phyloP scores from a whole-genome alignment of 2,888 invertebrate genomes.

The Stenolophus ochropezus region DNA sequence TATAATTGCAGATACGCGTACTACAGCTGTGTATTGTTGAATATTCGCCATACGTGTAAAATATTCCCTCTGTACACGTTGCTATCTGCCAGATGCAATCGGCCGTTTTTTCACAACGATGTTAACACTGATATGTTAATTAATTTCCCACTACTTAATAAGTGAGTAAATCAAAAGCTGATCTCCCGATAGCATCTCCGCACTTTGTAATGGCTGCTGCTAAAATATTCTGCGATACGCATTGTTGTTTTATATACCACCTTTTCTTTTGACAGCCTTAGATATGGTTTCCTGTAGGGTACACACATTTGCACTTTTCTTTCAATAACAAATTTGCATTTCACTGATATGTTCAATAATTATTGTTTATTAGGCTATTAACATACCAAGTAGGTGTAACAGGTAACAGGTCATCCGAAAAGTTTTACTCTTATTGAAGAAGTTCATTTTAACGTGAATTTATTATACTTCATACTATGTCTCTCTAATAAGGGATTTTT shows the following conservation, averaged over 20 bases:
- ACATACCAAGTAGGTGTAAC: too few relatives aligned
- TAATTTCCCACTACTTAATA: slow-evolving; percentile 43
- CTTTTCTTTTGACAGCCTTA: neutral
- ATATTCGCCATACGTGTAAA: slow-evolving; percentile 32
- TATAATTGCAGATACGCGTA: slow-evolving; percentile 34
- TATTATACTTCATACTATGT: too few relatives aligned
- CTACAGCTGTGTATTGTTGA: slow-evolving; percentile 8
- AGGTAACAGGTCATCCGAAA: too few relatives aligned
- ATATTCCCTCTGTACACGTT: slow-evolving; percentile 18
- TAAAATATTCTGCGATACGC: slow-evolving; percentile 17
- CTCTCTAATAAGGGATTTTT: too few relatives aligned
- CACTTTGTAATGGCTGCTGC: slow-evolving; percentile 10
- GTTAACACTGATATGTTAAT: slow-evolving; percentile 50
- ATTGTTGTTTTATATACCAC: slow-evolving; percentile 24
- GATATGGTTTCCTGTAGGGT: neutral
- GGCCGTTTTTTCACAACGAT: slow-evolving; percentile 31
- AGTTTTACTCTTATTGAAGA: too few relatives aligned
- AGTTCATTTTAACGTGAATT: too few relatives aligned
- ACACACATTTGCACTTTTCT: neutral
- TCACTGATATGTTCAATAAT: neutral
- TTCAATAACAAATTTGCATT: neutral
- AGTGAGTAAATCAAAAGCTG: slow-evolving; percentile 39
- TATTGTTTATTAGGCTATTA: too few relatives aligned
- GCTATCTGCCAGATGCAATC: slow-evolving; percentile 32
- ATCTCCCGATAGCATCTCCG: slow-evolving; percentile 7